Evolutionary conservation across 2,888 invertebrate genomes (phyloP), one percentile per base, ranked within the genome.

Genomic region (Drosophila recens): DNA sequence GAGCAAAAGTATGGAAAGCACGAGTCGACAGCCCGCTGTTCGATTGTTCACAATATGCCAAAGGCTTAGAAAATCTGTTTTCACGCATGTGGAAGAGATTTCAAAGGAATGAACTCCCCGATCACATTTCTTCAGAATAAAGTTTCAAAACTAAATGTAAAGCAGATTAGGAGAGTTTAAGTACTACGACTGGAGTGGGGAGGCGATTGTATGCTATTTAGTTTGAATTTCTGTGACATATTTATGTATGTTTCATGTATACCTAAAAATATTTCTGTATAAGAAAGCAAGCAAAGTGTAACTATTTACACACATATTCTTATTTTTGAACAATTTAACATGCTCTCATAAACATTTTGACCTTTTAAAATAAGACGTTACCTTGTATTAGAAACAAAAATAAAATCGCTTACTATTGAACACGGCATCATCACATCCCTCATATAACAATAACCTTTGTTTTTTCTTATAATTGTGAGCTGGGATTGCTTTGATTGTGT

Each of bases 1-100:
- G 98, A 75, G 98, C 97, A 53, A 98, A 98, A 93, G 98, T 99
- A 34, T 98, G 98, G 96, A 95, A 96, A 80, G 97, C 97, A 0
- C 95, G 99, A 64, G 95, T 96, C 20, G 95, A 96, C 45, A 97
- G 97, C 85, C 97, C 98, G 0, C 93, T 99, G 63, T 99, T 99
- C 93, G 96, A 98, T 93, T 98, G 98, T 91, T 95, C 96, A 91
- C 95, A 96, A 89, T 99, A 99, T 92, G 96, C 97, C 43, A 93
- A 94, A 79, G 97, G 97, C 72, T 94, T 99, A 93, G 99, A 99
- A 93, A 94, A 95, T 90, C 94, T 99, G 20, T 98, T 97, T 93
- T 93, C 93, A 59, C 95, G 95, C 90, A 99, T 99, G 98, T 99
- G 98, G 98, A 95, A 96, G 34, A 94, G 95, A 83, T 95, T 96